phyloP scores from a whole-genome alignment of 1,140 invertebrate species.

The Thalassaphorura encarpata region DNA sequence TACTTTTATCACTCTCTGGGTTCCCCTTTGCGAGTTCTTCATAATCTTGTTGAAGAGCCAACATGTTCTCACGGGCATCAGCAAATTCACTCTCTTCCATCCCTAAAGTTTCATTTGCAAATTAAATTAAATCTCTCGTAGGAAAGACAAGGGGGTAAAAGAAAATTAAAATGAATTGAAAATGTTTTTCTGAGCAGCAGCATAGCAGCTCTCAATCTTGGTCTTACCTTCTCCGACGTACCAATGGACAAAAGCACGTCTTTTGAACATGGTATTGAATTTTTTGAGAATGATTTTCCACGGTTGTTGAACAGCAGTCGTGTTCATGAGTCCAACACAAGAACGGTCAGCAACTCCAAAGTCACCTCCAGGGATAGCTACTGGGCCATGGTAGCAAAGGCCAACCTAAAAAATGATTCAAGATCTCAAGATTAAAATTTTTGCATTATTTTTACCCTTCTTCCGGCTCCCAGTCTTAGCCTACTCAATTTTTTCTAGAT shows the following conservation, averaged over 20 bases:
- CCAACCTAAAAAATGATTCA: conserved; percentile 6
- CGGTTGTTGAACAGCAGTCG: conserved; percentile 42
- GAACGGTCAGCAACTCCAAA: neutral
- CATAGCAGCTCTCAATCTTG: neutral
- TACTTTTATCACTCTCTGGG: no score
- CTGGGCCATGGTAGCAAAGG: neutral
- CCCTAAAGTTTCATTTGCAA: neutral
- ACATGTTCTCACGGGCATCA: conserved; percentile 9
- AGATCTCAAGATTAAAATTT: no score
- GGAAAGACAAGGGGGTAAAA: neutral
- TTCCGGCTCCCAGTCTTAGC: no score
- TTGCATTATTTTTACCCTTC: no score
- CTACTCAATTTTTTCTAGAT: no score
- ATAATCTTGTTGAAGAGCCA: conserved; percentile 1
- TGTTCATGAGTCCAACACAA: conserved; percentile 23
- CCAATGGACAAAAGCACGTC: conserved; percentile 11
- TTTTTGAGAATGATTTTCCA: conserved; percentile 42
- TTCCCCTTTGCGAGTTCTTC: neutral
- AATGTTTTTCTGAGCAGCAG: neutral
- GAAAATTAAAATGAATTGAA: neutral
- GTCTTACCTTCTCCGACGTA: conserved; percentile 7
- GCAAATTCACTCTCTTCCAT: conserved; percentile 11
- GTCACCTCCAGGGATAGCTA: neutral
- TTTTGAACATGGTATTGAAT: conserved; percentile 2
- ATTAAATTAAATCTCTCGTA: neutral